These are phyloP conservation scores for Mallotus villosus DNA, from an alignment of 2,797 vertebrate genomes.

Conservation along the genomic window DNA sequence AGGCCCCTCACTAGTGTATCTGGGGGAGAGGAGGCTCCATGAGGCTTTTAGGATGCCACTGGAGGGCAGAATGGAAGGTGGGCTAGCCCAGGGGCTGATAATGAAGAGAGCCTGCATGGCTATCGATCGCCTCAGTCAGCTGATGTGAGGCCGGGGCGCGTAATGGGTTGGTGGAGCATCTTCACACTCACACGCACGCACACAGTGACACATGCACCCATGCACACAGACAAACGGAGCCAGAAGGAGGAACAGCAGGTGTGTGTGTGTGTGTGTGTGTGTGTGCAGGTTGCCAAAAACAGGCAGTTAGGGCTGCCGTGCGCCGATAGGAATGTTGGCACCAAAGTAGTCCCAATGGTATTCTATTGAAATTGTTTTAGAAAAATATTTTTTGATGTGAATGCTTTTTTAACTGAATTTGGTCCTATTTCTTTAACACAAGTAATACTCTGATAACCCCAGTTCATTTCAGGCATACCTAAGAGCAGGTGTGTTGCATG, in stretches of 20 bases:
- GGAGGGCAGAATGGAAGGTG: slow-evolving; percentile 20
- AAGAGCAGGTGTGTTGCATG: too few relatives aligned
- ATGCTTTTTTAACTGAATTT: too few relatives aligned
- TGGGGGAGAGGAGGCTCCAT: background rate
- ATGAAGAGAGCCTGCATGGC: slow-evolving; percentile 41
- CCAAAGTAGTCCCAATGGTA: too few relatives aligned
- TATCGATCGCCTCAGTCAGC: slow-evolving; percentile 50
- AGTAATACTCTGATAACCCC: too few relatives aligned
- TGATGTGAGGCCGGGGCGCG: slow-evolving; percentile 30
- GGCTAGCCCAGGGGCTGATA: slow-evolving; percentile 27
- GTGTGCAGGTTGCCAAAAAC: too few relatives aligned
- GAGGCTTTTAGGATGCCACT: slow-evolving; percentile 16
- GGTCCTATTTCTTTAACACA: too few relatives aligned
- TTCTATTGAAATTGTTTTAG: too few relatives aligned
- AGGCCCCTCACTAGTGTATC: background rate
- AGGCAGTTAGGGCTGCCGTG: too few relatives aligned
- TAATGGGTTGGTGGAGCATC: slow-evolving; percentile 34
- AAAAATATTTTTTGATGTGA: too few relatives aligned
- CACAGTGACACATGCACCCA: background rate
- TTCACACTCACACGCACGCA: background rate
- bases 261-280: slow-evolving; percentile 19
- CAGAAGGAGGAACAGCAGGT: slow-evolving; percentile 1
- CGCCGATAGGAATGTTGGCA: too few relatives aligned
- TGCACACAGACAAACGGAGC: background rate
- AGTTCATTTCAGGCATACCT: too few relatives aligned